Percentiles rank a stretch among this genome's conserved stretches.
phyloP scores from a whole-genome alignment of 2,113 vertebrate species.

The Cheirogaleus medius region DNA sequence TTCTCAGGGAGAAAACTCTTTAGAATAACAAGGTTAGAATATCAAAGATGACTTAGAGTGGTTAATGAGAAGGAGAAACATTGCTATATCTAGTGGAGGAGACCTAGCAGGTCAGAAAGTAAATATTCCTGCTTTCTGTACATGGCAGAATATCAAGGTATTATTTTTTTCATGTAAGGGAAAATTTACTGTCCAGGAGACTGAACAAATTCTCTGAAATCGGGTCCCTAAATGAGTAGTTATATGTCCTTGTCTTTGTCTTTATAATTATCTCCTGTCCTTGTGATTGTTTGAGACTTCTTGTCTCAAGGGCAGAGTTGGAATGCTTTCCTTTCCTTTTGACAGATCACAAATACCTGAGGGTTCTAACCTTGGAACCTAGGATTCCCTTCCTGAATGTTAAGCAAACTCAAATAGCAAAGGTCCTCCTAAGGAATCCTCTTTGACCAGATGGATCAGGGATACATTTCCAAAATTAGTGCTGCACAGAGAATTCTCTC shows the following conservation, averaged over 20 bases:
- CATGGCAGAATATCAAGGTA: not conserved
- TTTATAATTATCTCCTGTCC: not conserved
- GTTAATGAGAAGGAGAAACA: not conserved
- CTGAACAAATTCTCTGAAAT: conserved; percentile 14
- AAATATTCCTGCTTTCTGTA: not conserved
- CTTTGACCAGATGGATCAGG: conserved; percentile 73
- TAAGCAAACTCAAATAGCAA: conserved; percentile 48
- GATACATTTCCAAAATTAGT: conserved; percentile 76
- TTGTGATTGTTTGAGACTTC: not conserved
- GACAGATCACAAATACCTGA: not conserved
- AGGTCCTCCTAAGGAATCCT: conserved; percentile 79
- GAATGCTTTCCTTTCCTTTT: not conserved
- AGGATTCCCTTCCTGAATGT: conserved; percentile 62
- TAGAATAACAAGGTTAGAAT: not conserved
- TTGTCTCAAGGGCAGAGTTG: not conserved
- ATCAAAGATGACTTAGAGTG: not conserved
- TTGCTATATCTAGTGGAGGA: not conserved
- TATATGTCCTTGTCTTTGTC: not conserved
- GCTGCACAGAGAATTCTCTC: conserved; percentile 75
- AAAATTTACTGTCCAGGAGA: not conserved
- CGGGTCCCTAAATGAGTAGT: not conserved
- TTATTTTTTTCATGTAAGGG: not conserved
- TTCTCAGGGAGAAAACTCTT: not conserved
- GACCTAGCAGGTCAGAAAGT: not conserved
- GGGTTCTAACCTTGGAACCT: not conserved